phyloP scores from a whole-genome alignment of 37 sponge, comb jelly and placozoan species.

The Axinella damicornis region DNA sequence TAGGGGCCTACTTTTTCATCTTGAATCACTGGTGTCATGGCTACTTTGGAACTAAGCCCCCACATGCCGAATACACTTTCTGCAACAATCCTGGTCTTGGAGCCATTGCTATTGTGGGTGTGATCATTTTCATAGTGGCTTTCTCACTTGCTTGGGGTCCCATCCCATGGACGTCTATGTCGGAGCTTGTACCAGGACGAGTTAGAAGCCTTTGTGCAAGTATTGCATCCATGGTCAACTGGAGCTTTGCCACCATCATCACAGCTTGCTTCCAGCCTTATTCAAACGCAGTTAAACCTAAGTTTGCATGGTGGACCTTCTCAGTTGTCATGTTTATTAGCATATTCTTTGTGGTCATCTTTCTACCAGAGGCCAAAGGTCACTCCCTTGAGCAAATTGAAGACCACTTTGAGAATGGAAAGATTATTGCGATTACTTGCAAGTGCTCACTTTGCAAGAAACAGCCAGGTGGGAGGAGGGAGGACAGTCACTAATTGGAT shows the following conservation, averaged over 20 bases:
- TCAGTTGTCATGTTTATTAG: conserved; percentile 52
- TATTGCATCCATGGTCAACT: conserved; percentile 71
- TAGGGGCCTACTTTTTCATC: conserved; percentile 55
- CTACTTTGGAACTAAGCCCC: neutral
- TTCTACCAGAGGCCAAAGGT: too few relatives aligned
- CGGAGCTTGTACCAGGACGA: conserved; percentile 80
- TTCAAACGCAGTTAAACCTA: neutral
- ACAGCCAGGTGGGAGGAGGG: too few relatives aligned
- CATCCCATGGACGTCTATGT: conserved; percentile 82
- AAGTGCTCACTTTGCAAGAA: too few relatives aligned
- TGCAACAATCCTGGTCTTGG: neutral
- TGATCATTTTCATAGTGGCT: conserved; percentile 62
- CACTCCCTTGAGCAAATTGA: too few relatives aligned
- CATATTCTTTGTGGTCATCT: too few relatives aligned
- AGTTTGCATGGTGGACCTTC: conserved; percentile 78
- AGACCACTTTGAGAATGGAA: too few relatives aligned
- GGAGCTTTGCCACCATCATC: conserved; percentile 69
- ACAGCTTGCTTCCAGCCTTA: conserved; percentile 51
- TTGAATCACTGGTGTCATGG: neutral
- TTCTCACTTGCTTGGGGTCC: conserved; percentile 89
- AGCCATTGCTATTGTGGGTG: conserved; percentile 33
- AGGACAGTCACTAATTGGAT: too few relatives aligned
- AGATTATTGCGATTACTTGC: too few relatives aligned
- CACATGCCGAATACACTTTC: too few relatives aligned
- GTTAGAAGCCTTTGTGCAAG: conserved; percentile 68